These are phyloP conservation scores for Cosmopolites sordidus DNA, from an alignment of 2,888 invertebrate species.

Conservation along the genomic window DNA sequence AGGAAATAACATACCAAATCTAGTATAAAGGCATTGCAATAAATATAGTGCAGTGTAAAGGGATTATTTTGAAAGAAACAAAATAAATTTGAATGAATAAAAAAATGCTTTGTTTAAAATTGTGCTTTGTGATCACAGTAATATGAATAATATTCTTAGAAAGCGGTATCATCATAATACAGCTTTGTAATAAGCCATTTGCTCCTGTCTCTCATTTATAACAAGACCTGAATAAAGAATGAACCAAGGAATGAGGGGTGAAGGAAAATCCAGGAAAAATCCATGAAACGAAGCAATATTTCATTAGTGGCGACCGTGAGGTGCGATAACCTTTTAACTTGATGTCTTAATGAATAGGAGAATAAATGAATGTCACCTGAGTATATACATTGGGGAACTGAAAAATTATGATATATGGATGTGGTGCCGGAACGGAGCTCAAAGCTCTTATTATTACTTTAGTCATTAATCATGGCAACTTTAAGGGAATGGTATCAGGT, in stretches of 20 bases:
- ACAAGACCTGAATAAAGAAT: no score
- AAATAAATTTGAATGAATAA: no score
- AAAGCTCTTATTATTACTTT: background rate
- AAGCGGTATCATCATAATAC: no score
- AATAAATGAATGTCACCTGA: slow-evolving; percentile 10
- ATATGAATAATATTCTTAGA: no score
- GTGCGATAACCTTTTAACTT: slow-evolving; percentile 8
- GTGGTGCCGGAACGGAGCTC: background rate
- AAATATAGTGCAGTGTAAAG: no score
- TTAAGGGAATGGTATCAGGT: slow-evolving; percentile 1
- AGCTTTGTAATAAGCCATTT: no score
- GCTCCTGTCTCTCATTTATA: no score
- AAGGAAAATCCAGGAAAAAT: background rate
- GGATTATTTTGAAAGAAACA: no score
- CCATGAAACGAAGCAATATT: background rate
- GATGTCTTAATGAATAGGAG: slow-evolving; percentile 8
- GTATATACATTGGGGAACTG: background rate
- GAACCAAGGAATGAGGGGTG: background rate
- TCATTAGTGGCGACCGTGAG: background rate
- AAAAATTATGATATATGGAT: slow-evolving; percentile 11
- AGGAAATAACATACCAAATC: no score
- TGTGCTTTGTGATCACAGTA: no score
- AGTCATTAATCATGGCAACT: slow-evolving; percentile 7
- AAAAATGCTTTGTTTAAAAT: no score
- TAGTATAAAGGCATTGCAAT: no score